Conservation (phyloP, 2,888 invertebrate species). For the Thecocarcelia acutangulata region DNA sequence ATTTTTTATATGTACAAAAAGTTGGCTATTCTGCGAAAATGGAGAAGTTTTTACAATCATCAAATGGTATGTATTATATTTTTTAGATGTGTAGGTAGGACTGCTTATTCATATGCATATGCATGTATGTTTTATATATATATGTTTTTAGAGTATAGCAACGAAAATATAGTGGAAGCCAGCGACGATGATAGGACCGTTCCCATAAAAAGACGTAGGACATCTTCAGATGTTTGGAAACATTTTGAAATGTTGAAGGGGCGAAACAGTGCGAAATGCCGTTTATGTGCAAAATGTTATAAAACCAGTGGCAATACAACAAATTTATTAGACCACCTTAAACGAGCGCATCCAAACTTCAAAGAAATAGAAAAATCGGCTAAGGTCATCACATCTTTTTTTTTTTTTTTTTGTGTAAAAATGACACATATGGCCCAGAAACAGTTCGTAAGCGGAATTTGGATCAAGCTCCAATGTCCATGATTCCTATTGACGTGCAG, state of each 20-base stretch:
- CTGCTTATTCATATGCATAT: too few species aligned
- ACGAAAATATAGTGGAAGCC: neutral
- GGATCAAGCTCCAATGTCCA: constrained; percentile 67
- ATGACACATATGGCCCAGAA: neutral
- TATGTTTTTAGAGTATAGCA: neutral
- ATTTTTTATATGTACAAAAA: too few species aligned
- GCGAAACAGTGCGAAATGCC: neutral
- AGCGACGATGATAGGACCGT: neutral
- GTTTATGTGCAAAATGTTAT: too few species aligned
- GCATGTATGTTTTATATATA: too few species aligned
- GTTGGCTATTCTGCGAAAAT: too few species aligned
- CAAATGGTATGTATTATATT: too few species aligned
- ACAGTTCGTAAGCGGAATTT: constrained; percentile 45
- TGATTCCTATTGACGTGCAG: constrained; percentile 74
- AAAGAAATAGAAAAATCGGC: constrained; percentile 2
- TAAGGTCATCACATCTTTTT: neutral
- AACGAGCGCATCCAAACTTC: constrained; percentile 13
- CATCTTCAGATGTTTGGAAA: neutral
- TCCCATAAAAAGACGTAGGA: neutral
- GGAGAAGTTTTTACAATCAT: too few species aligned
- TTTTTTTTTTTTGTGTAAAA: constrained; percentile 5
- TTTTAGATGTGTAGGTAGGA: too few species aligned
- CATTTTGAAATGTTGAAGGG: neutral
- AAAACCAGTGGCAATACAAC: too few species aligned
- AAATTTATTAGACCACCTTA: too few species aligned